phyloP scores from a whole-genome alignment of 2,888 invertebrate genomes.

The Rhagophthalmus giganteus region DNA sequence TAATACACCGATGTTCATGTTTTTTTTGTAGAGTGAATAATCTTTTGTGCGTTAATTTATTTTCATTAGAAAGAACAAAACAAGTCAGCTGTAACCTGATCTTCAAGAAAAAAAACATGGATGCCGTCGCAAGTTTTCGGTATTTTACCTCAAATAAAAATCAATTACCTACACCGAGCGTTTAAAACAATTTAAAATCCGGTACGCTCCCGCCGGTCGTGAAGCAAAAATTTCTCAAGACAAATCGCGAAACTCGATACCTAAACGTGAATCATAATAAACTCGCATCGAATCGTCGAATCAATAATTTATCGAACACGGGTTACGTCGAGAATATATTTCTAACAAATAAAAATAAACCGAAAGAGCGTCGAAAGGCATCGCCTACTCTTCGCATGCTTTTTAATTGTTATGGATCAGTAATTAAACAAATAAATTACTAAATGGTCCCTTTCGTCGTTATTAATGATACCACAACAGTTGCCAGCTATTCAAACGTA shows the following conservation, averaged over 20 bases:
- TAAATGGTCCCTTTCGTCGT: slow-evolving; percentile 54
- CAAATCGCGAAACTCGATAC: slow-evolving; percentile 24
- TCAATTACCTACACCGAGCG: slow-evolving; percentile 33
- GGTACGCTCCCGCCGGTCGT: slow-evolving; percentile 9
- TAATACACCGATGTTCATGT: too few relatives aligned
- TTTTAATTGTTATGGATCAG: slow-evolving; percentile 57
- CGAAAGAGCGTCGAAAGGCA: slow-evolving; percentile 38
- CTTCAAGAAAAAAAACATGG: slow-evolving; percentile 28
- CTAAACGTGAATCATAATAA: slow-evolving; percentile 18
- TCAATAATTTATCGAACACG: slow-evolving; percentile 32
- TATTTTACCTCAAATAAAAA: slow-evolving; percentile 36
- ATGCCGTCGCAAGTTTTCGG: slow-evolving; percentile 19
- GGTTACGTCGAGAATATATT: slow-evolving; percentile 21
- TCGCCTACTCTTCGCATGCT: slow-evolving; percentile 40
- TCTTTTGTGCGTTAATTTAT: slow-evolving; percentile 16
- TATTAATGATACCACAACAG: slow-evolving; percentile 57
- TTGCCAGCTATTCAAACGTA: slow-evolving; percentile 53
- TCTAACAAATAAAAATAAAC: slow-evolving; percentile 31
- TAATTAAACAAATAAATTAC: slow-evolving; percentile 59
- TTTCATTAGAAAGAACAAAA: slow-evolving; percentile 23
- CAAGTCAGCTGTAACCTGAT: slow-evolving; percentile 34
- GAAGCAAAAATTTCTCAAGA: slow-evolving; percentile 20
- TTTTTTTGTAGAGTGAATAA: too few relatives aligned
- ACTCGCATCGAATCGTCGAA: slow-evolving; percentile 27
- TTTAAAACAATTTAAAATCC: slow-evolving; percentile 23